These are phyloP conservation scores for Leuciscus waleckii DNA, from an alignment of 2,797 vertebrate species.

Conservation along the genomic window DNA sequence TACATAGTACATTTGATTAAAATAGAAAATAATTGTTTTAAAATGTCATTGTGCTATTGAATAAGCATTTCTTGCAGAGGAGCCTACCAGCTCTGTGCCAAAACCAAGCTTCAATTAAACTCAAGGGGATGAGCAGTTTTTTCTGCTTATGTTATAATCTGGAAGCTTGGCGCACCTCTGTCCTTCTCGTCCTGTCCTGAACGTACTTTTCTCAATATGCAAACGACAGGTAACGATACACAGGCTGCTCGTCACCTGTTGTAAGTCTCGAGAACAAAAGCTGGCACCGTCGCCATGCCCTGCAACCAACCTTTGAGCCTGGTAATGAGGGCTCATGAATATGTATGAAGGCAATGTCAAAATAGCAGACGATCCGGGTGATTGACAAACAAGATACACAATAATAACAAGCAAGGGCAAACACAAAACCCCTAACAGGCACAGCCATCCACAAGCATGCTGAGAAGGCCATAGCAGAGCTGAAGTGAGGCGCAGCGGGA, in stretches of 20 bases:
- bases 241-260: slow-evolving; percentile 76
- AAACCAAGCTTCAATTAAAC: slow-evolving; percentile 76
- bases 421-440: slow-evolving; percentile 61
- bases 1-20: no score
- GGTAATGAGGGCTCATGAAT: slow-evolving; percentile 79
- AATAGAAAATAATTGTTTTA: no score
- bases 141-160: slow-evolving; percentile 73
- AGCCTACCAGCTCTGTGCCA: slow-evolving; percentile 64
- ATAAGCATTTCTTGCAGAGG: slow-evolving; percentile 76
- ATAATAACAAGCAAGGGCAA: slow-evolving; percentile 79
- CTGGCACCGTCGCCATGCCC: slow-evolving; percentile 67
- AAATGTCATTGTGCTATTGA: slow-evolving; percentile 58
- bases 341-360: slow-evolving; percentile 72
- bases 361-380: slow-evolving; percentile 70
- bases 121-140: slow-evolving; percentile 69
- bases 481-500: slow-evolving; percentile 49
- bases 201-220: slow-evolving; percentile 77
- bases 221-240: slow-evolving; percentile 72
- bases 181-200: slow-evolving; percentile 77
- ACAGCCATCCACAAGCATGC: slow-evolving; percentile 63
- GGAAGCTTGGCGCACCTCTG: slow-evolving; percentile 63
- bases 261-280: slow-evolving; percentile 76
- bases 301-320: slow-evolving; percentile 70
- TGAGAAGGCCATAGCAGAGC: slow-evolving; percentile 74
- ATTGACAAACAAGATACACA: slow-evolving; percentile 85